Percentiles rank a stretch among this genome's conserved stretches.
These are phyloP conservation scores for Cuniculus paca DNA, from an alignment of 2,797 vertebrate species.

Conservation along the genomic window DNA sequence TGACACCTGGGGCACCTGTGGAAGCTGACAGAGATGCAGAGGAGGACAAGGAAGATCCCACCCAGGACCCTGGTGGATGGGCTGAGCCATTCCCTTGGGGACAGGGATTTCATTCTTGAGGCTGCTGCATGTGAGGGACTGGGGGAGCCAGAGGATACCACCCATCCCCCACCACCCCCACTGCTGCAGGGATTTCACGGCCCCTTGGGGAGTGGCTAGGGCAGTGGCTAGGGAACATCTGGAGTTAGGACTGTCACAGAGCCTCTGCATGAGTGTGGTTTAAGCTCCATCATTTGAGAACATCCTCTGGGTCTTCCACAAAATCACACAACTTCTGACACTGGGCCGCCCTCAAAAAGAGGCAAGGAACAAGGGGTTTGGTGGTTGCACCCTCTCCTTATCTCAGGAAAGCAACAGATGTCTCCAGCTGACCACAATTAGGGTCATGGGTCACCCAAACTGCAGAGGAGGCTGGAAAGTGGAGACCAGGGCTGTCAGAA, in stretches of 20 bases:
- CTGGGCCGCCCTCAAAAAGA: neutral
- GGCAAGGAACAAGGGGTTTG: neutral
- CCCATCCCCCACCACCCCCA: rapidly evolving
- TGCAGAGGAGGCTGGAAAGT: neutral
- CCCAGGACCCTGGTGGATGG: neutral
- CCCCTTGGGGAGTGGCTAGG: too few relatives aligned
- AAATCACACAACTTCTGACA: rapidly evolving
- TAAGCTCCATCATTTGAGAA: neutral
- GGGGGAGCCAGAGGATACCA: too few relatives aligned
- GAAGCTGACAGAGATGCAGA: neutral
- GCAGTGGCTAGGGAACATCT: neutral
- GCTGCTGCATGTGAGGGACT: too few relatives aligned
- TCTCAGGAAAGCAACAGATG: neutral
- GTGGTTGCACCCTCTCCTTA: neutral
- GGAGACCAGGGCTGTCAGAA: neutral
- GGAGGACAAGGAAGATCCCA: neutral
- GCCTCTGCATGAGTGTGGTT: neutral
- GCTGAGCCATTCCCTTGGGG: neutral
- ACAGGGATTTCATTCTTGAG: neutral
- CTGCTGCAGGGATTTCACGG: neutral
- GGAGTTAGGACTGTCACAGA: neutral
- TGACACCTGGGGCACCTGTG: neutral
- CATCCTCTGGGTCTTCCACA: neutral
- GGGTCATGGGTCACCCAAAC: neutral
- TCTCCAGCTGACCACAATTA: neutral